These are phyloP conservation scores for Percopsis transmontana DNA, from an alignment of 2,113 vertebrate species.

Conservation along the genomic window DNA sequence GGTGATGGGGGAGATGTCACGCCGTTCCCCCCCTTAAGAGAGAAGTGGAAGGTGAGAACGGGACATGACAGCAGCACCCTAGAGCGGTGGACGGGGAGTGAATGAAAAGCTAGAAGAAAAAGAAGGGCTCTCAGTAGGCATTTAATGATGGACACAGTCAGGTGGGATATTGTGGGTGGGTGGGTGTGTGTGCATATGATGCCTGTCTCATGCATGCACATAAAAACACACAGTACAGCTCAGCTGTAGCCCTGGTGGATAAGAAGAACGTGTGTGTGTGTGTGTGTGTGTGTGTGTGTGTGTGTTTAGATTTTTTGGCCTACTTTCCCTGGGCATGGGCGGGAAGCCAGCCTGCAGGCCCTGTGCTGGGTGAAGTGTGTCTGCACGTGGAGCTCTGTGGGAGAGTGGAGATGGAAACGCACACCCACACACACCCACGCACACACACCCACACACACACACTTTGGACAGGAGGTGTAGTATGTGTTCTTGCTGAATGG, in stretches of 20 bases:
- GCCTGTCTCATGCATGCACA: neutral
- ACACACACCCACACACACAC: slow-evolving; percentile 11
- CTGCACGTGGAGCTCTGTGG: slow-evolving; percentile 51
- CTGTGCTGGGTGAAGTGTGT: slow-evolving; percentile 64
- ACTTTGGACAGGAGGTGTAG: slow-evolving; percentile 33
- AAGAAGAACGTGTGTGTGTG: slow-evolving; percentile 5
- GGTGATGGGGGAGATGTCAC: slow-evolving; percentile 40
- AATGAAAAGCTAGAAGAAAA: slow-evolving; percentile 38
- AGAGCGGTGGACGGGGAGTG: slow-evolving; percentile 6
- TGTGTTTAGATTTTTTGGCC: slow-evolving; percentile 47
- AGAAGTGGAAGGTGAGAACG: slow-evolving; percentile 32
- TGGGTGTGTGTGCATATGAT: neutral
- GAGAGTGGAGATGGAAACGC: slow-evolving; percentile 47
- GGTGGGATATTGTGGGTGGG: slow-evolving; percentile 33
- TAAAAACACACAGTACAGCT: slow-evolving; percentile 5
- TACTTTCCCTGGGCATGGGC: slow-evolving; percentile 41
- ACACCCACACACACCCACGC: slow-evolving; percentile 17
- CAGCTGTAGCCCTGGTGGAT: neutral
- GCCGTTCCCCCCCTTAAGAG: slow-evolving; percentile 29
- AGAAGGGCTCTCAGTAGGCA: slow-evolving; percentile 31
- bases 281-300: slow-evolving; percentile 6
- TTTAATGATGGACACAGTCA: slow-evolving; percentile 43
- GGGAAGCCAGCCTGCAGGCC: slow-evolving; percentile 55
- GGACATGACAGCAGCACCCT: slow-evolving; percentile 37
- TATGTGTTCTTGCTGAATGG: slow-evolving; percentile 46